Conservation (phyloP, 2,888 invertebrate genomes). For the Epinotia nisella region DNA sequence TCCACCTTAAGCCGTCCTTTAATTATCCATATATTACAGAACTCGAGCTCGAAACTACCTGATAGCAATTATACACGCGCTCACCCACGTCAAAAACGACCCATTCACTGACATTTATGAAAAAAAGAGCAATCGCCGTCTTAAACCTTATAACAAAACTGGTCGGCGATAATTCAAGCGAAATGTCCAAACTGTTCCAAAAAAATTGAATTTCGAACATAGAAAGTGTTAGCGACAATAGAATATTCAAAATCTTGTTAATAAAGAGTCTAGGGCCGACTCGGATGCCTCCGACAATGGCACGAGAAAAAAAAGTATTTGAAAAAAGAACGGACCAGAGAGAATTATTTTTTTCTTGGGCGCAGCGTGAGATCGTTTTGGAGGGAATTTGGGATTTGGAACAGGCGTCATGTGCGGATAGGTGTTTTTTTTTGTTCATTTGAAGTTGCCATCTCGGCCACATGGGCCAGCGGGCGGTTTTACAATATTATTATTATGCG, state of each 20-base stretch:
- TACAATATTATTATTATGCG: constrained; percentile 66
- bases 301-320: constrained; percentile 67
- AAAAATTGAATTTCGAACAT: constrained; percentile 75
- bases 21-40: constrained; percentile 84
- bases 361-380: constrained; percentile 83
- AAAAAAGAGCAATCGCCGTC: constrained; percentile 72
- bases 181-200: constrained; percentile 82
- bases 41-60: constrained; percentile 78
- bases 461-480: constrained; percentile 61
- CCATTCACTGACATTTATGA: constrained; percentile 76
- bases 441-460: constrained; percentile 58
- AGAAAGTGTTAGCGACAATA: constrained; percentile 84
- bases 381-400: constrained; percentile 79
- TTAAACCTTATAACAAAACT: constrained; percentile 82
- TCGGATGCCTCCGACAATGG: constrained; percentile 60
- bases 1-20: constrained; percentile 83
- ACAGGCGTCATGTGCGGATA: constrained; percentile 63
- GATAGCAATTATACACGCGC: constrained; percentile 83
- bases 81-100: constrained; percentile 81
- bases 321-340: constrained; percentile 68
- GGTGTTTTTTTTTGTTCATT: constrained; percentile 57
- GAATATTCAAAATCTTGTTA: constrained; percentile 84
- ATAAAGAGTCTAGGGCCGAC: constrained; percentile 75
- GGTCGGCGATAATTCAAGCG: constrained; percentile 83
- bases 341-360: constrained; percentile 66